Percentiles rank a stretch among this genome's conserved stretches.
Conservation (phyloP, 2,797 vertebrate genomes). For the Xenopus petersii region DNA sequence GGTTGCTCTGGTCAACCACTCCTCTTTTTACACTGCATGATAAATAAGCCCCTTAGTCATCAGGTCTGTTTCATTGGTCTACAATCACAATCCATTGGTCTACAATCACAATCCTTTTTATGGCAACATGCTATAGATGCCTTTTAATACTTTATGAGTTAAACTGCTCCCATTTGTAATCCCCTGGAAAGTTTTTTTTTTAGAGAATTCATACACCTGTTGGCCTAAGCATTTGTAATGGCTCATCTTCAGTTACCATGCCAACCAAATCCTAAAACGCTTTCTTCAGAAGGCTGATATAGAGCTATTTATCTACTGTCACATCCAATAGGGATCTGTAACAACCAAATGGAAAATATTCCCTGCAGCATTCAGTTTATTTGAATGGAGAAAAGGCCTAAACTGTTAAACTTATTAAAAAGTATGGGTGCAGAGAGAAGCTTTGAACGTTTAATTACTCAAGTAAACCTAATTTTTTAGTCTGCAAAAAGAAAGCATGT, state of each 20-base stretch:
- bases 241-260: slow-evolving; percentile 43
- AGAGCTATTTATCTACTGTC: slow-evolving; percentile 47
- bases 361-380: slow-evolving; percentile 48
- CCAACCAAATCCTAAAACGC: slow-evolving; percentile 38
- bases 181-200: slow-evolving; percentile 20
- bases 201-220: slow-evolving; percentile 15
- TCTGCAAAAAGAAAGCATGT: background rate
- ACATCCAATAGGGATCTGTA: slow-evolving; percentile 47
- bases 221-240: slow-evolving; percentile 15
- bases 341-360: slow-evolving; percentile 44
- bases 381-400: slow-evolving; percentile 33
- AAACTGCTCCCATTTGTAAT: background rate
- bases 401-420: slow-evolving; percentile 36
- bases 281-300: slow-evolving; percentile 33
- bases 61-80: no score
- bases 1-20: no score
- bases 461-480: slow-evolving; percentile 27
- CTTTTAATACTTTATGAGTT: no score
- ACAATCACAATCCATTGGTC: no score
- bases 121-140: no score
- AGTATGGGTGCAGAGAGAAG: slow-evolving; percentile 29
- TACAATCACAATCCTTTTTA: no score
- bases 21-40: no score
- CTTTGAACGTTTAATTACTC: slow-evolving; percentile 40
- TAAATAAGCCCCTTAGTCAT: no score